Evolutionary conservation across 2,888 invertebrate species (phyloP), one percentile per base, ranked within the genome.

Genomic region (Cybosia mesomella): DNA sequence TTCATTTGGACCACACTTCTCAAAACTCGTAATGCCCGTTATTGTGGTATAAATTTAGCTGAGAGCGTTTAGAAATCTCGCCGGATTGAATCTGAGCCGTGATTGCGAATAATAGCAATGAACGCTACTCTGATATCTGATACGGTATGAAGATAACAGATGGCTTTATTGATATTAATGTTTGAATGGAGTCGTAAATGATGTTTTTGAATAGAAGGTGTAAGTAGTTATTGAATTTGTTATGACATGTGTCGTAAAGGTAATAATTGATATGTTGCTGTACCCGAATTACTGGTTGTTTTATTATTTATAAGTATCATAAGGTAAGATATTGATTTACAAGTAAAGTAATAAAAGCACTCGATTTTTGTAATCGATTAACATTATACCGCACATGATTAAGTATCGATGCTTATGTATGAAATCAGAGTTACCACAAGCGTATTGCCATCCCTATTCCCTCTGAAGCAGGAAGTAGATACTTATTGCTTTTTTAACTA

Each of bases 81-180:
- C 81, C 77, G 86, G 87, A 90, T 90, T 89, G 85, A 89, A 91
- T 90, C 87, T 86, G 74, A 80, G 85, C 84, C 85, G 77, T 84
- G 83, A 87, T 85, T 83, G 84, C 83, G 77, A 87, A 89, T 88
- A 88, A 86, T 85, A 79, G 85, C 74, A 76, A 75, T 74, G 76
- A 74, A 65, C 70, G 63, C 58, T 62, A 69, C 71, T 34, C 66
- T 68, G 69, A 66, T 77, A 80, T 74, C 72, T 74, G 80, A 82
- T 76, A 64, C 60, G 67, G 67, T 73, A 71, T 64, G 62, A 53
- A 75, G 81, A 82, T 86, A 85, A 83, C 83, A 74, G 84, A 74
- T 65, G 73, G 79, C 69, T 77, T 71, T 78, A 82, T 85, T 84
- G 81, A 83, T 83, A 85, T 86, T 82, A 83, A 85, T 83, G 76